Evolutionary conservation across 2,888 invertebrate species (phyloP), one percentile per base, ranked within the genome.

Genomic region (Meiosimyza platycephala): DNA sequence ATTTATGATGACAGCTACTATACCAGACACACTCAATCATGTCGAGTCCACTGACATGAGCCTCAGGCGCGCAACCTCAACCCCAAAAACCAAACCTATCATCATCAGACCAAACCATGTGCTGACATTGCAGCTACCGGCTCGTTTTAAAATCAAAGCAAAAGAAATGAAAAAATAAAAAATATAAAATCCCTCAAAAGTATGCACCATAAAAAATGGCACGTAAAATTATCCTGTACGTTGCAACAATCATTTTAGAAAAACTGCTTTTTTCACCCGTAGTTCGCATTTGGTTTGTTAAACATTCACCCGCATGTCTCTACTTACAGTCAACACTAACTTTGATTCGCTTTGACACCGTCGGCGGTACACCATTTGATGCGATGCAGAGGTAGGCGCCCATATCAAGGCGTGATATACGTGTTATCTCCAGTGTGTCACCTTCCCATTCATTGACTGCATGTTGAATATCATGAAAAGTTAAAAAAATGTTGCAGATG

Each of bases 281-380:
- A 18, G 16, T 6, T 47, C 28, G 28, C 51, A 28, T 22, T 40
- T 40, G 40, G 40, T 40, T 40, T 40, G 15, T 51, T 28, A 18
- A 40, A 3, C 47, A 63, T 33, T 57, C 60, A 13, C 50, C 60
- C 51, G 60, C 69, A 60, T 70, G 52, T 67, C 50, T 62, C 76
- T 89, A 94, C 96, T 95, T 89, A 96, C 96, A 96, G 88, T 96
- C 95, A 72, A 96, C 96, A 90, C 95, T 95, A 85, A 96, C 94
- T 92, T 95, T 95, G 84, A 96, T 95, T 85, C 95, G 90, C 88
- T 96, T 96, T 86, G 95, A 95, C 79, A 96, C 95, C 55, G 94
- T 93, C 13, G 96, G 96, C 4, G 96, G 96, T 50, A 96, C 94
- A n/a, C 95, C 94, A 84, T 96, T 96, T 73, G 86, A 84, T 69